Evolutionary conservation across 35 echinoderm and acorn worm species (phyloP).

Genomic region (Strongylocentrotus purpuratus): DNA sequence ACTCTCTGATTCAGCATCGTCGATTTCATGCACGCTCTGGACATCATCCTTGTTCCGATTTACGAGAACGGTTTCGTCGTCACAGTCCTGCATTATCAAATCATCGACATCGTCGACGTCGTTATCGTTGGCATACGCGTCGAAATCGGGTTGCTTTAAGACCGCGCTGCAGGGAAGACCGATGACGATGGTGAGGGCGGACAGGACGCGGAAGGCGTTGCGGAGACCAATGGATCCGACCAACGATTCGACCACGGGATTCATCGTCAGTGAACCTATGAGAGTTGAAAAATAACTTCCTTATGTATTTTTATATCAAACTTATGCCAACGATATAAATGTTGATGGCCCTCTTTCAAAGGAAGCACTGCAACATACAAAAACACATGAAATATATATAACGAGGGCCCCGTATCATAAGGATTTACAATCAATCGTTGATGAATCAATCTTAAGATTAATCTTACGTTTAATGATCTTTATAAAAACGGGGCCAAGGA

Average conservation of each 20-base stretch:
- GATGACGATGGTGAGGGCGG: constrained; percentile 67
- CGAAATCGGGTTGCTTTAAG: constrained; percentile 71
- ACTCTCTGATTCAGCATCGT: constrained; percentile 52
- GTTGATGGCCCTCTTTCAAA: too few species aligned
- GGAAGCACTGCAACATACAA: too few species aligned
- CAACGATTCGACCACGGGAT: constrained; percentile 79
- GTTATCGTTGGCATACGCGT: constrained; percentile 28
- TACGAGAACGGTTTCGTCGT: constrained; percentile 23
- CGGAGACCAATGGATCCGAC: constrained; percentile 69
- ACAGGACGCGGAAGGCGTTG: constrained; percentile 62
- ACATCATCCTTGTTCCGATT: background rate
- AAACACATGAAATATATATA: too few species aligned
- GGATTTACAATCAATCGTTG: too few species aligned
- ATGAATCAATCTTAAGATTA: too few species aligned
- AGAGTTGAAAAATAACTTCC: background rate
- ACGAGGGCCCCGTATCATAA: too few species aligned
- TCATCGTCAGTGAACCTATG: constrained; percentile 94
- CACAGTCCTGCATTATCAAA: constrained; percentile 27
- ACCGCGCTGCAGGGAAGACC: constrained; percentile 84
- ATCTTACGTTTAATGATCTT: too few species aligned
- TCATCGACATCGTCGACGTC: constrained; percentile 54
- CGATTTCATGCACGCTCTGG: background rate
- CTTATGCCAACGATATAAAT: too few species aligned
- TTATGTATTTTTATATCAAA: too few species aligned
- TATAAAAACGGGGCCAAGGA: too few species aligned